Conservation (phyloP, 2,113 vertebrate genomes). For the Oostethus manadensis region DNA sequence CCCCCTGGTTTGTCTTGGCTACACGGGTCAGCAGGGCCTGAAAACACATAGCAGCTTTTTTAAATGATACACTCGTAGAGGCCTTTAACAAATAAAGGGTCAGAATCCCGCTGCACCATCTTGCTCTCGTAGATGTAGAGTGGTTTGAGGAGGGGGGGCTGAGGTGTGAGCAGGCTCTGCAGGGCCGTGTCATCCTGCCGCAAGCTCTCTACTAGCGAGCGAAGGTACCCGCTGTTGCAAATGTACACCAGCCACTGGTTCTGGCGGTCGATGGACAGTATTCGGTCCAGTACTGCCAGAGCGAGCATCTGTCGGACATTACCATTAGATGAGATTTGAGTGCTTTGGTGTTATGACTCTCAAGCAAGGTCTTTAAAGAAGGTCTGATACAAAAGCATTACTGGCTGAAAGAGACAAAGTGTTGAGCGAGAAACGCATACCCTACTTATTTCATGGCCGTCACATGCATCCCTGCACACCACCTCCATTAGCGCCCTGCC, state of each 20-base stretch:
- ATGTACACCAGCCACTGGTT: constrained; percentile 91
- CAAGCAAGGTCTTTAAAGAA: too few species aligned
- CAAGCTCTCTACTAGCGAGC: constrained; percentile 90
- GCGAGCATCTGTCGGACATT: constrained; percentile 83
- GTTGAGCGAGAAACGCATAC: constrained; percentile 62
- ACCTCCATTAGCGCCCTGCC: constrained; percentile 95
- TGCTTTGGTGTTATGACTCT: neutral
- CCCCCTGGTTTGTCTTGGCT: constrained; percentile 86
- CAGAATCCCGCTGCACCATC: constrained; percentile 78
- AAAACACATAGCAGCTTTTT: neutral
- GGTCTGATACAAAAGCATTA: too few species aligned
- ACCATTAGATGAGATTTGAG: too few species aligned
- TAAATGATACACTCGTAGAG: neutral
- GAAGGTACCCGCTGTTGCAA: constrained; percentile 95
- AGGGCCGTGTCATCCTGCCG: constrained; percentile 84
- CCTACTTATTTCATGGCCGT: constrained; percentile 93
- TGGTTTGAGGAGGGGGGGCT: constrained; percentile 88
- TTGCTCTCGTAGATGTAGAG: constrained; percentile 97
- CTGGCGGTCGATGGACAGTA: constrained; percentile 91
- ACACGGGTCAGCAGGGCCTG: constrained; percentile 92
- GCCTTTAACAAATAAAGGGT: neutral
- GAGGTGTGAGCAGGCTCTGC: constrained; percentile 85
- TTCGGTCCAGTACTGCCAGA: constrained; percentile 84
- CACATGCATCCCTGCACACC: constrained; percentile 93
- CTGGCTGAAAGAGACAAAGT: neutral